These are phyloP conservation scores for Pongo abelii DNA, from an alignment of 2,113 vertebrate genomes.

Conservation along the genomic window DNA sequence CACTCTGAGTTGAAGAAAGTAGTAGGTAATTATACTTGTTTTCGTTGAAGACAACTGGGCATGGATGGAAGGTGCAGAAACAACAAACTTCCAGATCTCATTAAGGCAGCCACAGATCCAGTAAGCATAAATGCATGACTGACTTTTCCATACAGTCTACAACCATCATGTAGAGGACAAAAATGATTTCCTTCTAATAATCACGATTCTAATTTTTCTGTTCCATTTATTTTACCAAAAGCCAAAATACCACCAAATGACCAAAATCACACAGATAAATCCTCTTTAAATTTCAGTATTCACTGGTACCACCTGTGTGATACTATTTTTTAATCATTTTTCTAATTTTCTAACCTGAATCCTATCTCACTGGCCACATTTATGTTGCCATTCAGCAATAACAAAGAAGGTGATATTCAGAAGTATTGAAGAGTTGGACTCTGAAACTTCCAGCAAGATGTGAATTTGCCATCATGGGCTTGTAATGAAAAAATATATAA, in stretches of 20 bases:
- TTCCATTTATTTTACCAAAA: conserved; percentile 28
- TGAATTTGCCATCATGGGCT: neutral
- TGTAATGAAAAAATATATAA: conserved; percentile 34
- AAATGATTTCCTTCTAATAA: conserved; percentile 28
- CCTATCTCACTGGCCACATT: neutral
- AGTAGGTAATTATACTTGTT: neutral
- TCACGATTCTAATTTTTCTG: neutral
- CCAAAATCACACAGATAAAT: neutral
- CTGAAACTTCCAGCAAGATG: neutral
- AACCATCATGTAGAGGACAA: neutral
- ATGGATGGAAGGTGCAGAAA: neutral
- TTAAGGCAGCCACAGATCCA: neutral
- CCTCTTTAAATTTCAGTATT: neutral
- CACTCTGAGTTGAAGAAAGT: neutral
- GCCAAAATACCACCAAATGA: neutral
- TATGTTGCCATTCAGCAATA: neutral
- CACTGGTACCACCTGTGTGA: neutral
- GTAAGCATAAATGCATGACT: neutral
- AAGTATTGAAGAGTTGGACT: neutral
- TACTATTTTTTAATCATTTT: neutral
- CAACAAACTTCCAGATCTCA: neutral
- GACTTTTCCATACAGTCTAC: neutral
- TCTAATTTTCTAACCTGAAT: conserved; percentile 51
- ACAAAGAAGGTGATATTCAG: neutral
- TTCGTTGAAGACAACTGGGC: neutral